phyloP scores from a whole-genome alignment of 1,140 invertebrate species.

The Drosophila paulistorum region DNA sequence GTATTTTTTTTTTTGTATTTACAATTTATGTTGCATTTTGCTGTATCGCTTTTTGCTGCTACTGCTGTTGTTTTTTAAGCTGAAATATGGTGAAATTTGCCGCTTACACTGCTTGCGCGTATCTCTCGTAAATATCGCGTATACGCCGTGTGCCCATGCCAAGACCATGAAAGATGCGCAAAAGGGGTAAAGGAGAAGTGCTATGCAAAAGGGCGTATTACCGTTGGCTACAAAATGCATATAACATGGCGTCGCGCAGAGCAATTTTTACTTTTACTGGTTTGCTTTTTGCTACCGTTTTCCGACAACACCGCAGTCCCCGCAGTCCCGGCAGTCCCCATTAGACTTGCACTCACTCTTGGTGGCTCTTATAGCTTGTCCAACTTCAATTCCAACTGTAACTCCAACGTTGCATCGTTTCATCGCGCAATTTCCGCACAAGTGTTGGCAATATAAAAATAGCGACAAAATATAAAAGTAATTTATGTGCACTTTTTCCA shows the following conservation, averaged over 20 bases:
- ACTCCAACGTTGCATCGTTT: conserved; percentile 60
- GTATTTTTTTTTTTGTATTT: neutral
- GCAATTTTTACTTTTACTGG: conserved; percentile 65
- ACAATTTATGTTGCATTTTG: neutral
- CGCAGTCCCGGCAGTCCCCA: neutral
- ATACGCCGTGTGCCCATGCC: conserved; percentile 44
- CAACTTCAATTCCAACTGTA: conserved; percentile 44
- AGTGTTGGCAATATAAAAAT: conserved; percentile 81
- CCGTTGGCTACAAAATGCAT: conserved; percentile 69
- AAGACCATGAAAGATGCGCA: conserved; percentile 4
- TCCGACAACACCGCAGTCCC: neutral
- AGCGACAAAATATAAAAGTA: conserved; percentile 81
- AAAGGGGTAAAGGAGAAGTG: neutral
- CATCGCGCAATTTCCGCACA: conserved; percentile 79
- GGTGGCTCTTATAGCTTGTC: neutral
- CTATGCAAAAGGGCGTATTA: conserved; percentile 30
- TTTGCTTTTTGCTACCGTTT: conserved; percentile 14
- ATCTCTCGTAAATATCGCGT: conserved; percentile 69
- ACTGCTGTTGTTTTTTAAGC: conserved; percentile 9
- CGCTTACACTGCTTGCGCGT: conserved; percentile 51
- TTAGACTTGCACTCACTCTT: neutral
- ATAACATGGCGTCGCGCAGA: conserved; percentile 15
- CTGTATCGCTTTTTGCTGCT: neutral
- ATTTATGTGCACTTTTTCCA: conserved; percentile 77
- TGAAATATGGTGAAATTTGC: conserved; percentile 74